A percentile compares a stretch with the other conserved stretches of the same genome.
Conservation (phyloP, 2,888 invertebrate species). For the Hymenopus coronatus region DNA sequence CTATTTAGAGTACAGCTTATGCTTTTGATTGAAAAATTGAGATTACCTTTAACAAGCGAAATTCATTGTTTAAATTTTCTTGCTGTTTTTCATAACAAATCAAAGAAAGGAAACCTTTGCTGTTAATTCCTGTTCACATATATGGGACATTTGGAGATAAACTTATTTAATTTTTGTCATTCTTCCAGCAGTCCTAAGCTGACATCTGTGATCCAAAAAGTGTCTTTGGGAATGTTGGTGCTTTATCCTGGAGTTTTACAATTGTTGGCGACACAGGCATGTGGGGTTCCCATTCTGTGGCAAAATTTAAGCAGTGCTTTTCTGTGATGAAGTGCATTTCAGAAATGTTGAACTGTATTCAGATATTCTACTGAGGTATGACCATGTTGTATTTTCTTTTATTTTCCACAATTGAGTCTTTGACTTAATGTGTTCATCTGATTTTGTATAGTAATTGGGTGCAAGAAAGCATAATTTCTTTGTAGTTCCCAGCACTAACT, state of each 20-base stretch:
- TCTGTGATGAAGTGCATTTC: not conserved
- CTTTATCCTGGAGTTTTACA: not conserved
- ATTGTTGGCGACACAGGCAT: not conserved
- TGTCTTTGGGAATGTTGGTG: slow-evolving; percentile 36
- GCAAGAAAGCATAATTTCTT: not conserved
- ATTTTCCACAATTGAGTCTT: not conserved
- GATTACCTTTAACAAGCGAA: no score
- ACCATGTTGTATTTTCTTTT: not conserved
- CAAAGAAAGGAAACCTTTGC: not conserved
- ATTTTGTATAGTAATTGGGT: not conserved
- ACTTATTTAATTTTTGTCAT: not conserved
- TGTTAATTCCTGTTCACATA: not conserved
- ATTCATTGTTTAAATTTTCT: no score
- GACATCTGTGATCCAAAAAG: not conserved
- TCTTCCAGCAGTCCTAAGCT: not conserved
- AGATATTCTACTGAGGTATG: not conserved
- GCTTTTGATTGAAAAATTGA: no score
- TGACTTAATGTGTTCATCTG: not conserved
- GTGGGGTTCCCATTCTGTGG: not conserved
- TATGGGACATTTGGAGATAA: not conserved
- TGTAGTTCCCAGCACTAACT: not conserved
- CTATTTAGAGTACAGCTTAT: no score
- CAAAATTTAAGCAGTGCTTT: not conserved
- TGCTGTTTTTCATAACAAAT: no score
- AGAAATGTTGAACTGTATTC: not conserved